Conservation (phyloP, 2,888 invertebrate genomes). For the Chrysina gloriosa region DNA sequence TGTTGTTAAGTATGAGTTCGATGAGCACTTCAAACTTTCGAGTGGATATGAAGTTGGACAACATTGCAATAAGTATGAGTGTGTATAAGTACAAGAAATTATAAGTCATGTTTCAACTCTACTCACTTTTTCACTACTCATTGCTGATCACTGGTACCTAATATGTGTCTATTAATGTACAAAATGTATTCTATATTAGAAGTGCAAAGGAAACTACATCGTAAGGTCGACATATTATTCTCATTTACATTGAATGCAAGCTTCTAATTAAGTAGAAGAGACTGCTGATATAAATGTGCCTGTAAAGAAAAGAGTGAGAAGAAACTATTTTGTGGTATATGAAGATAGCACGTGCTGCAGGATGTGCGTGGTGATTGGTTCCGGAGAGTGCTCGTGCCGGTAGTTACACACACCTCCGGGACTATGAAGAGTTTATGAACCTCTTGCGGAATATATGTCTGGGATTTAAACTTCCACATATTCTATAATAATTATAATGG, state of each 20-base stretch:
- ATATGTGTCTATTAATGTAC: conserved; percentile 3
- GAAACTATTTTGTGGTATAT: conserved; percentile 40
- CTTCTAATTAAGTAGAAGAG: conserved; percentile 33
- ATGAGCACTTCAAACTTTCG: too few species aligned
- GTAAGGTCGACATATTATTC: conserved; percentile 25
- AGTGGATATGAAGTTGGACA: too few species aligned
- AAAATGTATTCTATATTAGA: conserved; percentile 1
- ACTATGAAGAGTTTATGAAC: conserved; percentile 62
- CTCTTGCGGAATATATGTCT: conserved; percentile 53
- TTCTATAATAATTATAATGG: conserved; percentile 29
- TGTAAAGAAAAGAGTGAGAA: conserved; percentile 24
- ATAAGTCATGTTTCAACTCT: too few species aligned
- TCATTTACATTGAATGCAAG: conserved; percentile 36
- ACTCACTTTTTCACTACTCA: too few species aligned
- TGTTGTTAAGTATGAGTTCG: too few species aligned
- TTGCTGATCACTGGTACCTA: too few species aligned
- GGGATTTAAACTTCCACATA: conserved; percentile 37
- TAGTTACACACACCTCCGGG: conserved; percentile 64
- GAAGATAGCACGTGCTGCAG: conserved; percentile 63
- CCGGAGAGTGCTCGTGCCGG: conserved; percentile 64
- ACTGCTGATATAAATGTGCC: conserved; percentile 6
- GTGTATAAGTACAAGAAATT: too few species aligned
- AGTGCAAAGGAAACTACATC: conserved; percentile 5
- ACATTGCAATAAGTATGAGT: too few species aligned
- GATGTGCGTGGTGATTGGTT: conserved; percentile 65